These are phyloP conservation scores for Microplitis demolitor DNA, from an alignment of 1,140 invertebrate species.

Conservation along the genomic window DNA sequence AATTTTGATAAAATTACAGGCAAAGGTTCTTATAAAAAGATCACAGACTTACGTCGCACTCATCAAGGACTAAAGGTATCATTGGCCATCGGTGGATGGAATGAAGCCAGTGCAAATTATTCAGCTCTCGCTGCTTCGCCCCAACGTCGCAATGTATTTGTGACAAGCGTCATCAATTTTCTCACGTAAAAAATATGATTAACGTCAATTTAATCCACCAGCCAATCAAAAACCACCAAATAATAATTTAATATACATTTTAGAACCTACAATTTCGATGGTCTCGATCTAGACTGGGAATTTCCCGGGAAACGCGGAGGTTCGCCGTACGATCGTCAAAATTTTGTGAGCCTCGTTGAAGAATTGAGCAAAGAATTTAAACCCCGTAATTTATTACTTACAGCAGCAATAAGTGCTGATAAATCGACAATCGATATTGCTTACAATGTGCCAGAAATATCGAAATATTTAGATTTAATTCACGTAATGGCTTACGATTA, in stretches of 20 bases:
- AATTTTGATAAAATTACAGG: constrained; percentile 27
- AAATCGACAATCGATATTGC: constrained; percentile 72
- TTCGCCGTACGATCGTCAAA: constrained; percentile 72
- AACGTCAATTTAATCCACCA: no score
- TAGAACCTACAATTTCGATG: constrained; percentile 79
- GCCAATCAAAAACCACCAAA: constrained; percentile 10
- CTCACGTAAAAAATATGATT: constrained; percentile 60
- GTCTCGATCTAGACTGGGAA: constrained; percentile 81
- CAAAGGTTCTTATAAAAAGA: constrained; percentile 71
- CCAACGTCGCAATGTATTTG: constrained; percentile 66
- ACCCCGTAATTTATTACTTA: constrained; percentile 68
- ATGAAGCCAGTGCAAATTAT: constrained; percentile 82
- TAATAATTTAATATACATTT: constrained; percentile 21
- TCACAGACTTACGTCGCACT: constrained; percentile 69
- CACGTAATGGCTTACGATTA: constrained; percentile 93
- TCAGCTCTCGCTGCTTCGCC: constrained; percentile 72
- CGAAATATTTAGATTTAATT: constrained; percentile 78
- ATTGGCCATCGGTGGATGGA: constrained; percentile 87
- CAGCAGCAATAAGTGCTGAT: constrained; percentile 76
- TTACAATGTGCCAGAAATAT: constrained; percentile 77
- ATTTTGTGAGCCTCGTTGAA: constrained; percentile 77
- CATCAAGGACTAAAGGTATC: constrained; percentile 79
- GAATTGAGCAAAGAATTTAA: constrained; percentile 69
- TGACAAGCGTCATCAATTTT: constrained; percentile 67
- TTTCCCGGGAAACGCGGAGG: constrained; percentile 80